Evolutionary conservation across 2,797 vertebrate genomes (phyloP).

Genomic region (Toxotes lorentzi): DNA sequence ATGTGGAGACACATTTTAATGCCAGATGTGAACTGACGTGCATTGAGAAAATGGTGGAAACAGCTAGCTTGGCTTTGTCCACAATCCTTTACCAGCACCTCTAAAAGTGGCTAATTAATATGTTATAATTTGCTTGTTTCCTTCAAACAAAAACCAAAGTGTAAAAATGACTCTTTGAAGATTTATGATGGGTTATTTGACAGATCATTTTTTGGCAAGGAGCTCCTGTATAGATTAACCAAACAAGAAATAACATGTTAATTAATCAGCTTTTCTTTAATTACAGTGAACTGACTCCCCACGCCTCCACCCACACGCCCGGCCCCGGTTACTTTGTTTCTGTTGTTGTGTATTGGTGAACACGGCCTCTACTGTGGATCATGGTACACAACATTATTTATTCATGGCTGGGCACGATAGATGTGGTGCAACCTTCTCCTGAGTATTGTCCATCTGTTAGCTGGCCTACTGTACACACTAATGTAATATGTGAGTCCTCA

Average conservation of each 20-base stretch:
- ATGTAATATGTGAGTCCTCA: conserved; percentile 69
- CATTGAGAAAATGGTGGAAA: neutral
- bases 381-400: conserved; percentile 73
- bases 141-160: neutral
- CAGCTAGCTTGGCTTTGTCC: neutral
- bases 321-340: conserved; percentile 41
- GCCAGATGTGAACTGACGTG: too few species aligned
- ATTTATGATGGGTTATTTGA: too few species aligned
- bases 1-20: too few species aligned
- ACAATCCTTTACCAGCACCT: neutral
- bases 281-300: conserved; percentile 31
- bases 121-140: neutral
- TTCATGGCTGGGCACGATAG: conserved; percentile 69
- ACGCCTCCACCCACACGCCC: neutral
- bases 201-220: too few species aligned
- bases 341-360: conserved; percentile 52
- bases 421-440: conserved; percentile 64
- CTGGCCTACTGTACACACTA: conserved; percentile 70
- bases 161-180: neutral
- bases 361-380: conserved; percentile 69
- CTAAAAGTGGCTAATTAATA: neutral
- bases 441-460: conserved; percentile 80
- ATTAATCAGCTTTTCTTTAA: conserved; percentile 5
- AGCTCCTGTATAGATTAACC: too few species aligned
- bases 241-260: too few species aligned